Percentiles rank a stretch among this genome's conserved stretches.
phyloP scores from a whole-genome alignment of 2,113 vertebrate species.

The human (Homo sapiens) region DNA sequence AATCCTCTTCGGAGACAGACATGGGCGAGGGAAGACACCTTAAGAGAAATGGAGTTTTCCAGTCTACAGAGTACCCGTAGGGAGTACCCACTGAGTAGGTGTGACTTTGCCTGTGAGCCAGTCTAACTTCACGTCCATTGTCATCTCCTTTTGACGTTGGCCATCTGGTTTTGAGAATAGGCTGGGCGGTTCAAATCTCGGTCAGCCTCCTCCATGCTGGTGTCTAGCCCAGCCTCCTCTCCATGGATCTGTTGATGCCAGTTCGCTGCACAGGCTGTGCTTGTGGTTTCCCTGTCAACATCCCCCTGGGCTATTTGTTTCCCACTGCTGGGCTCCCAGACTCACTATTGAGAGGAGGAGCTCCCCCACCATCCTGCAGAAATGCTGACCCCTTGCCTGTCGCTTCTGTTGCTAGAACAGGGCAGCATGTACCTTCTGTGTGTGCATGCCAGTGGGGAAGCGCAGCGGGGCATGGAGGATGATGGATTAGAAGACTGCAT shows the following conservation, averaged over 20 bases:
- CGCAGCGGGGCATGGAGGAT: background rate
- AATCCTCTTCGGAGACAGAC: background rate
- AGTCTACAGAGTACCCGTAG: background rate
- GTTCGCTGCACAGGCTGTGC: background rate
- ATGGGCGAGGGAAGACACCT: background rate
- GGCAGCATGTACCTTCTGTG: background rate
- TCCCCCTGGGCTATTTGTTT: background rate
- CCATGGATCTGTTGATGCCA: rapidly evolving
- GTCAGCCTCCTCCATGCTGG: background rate
- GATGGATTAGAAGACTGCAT: background rate
- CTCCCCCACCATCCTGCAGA: background rate
- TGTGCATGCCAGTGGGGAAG: rapidly evolving
- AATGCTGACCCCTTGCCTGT: background rate
- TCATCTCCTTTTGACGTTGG: background rate
- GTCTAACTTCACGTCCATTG: background rate
- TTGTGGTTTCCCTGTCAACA: background rate
- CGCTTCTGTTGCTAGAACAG: background rate
- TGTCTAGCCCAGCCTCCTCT: background rate
- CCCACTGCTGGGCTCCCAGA: background rate
- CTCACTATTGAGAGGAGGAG: background rate
- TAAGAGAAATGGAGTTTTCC: background rate
- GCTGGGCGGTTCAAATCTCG: background rate
- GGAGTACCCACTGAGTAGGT: background rate
- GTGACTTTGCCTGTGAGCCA: no score
- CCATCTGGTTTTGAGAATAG: background rate